Conservation (phyloP, 2,888 invertebrate species). For the Philhelius pedissequus region DNA sequence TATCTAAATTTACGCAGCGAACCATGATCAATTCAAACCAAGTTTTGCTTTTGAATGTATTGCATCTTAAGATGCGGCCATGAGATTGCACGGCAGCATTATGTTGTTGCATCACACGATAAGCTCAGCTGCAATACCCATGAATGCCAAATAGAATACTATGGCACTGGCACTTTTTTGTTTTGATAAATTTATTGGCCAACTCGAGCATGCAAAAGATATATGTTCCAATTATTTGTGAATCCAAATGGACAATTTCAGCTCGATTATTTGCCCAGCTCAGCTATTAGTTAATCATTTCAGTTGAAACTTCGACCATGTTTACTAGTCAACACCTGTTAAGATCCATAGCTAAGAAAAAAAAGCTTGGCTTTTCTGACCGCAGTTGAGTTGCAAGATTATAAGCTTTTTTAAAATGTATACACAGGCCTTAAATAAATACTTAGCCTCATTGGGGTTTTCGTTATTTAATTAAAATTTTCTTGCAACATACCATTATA, state of each 20-base stretch:
- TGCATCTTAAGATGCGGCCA: constrained; percentile 24
- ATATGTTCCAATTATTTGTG: constrained; percentile 19
- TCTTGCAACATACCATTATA: constrained; percentile 8
- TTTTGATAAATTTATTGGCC: neutral
- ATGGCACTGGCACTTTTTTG: neutral
- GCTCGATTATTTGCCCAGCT: constrained; percentile 27
- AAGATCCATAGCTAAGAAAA: neutral
- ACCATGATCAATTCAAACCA: neutral
- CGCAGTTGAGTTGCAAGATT: neutral
- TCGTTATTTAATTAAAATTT: constrained; percentile 44
- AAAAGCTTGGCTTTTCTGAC: neutral
- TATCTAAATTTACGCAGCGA: constrained; percentile 4
- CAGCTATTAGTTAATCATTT: constrained; percentile 39
- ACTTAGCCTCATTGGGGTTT: constrained; percentile 18
- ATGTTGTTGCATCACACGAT: constrained; percentile 38
- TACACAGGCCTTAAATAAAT: constrained; percentile 13
- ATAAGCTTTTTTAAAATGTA: neutral
- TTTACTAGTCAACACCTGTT: constrained; percentile 1
- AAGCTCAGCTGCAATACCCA: constrained; percentile 31
- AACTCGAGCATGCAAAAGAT: neutral
- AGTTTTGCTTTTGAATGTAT: constrained; percentile 19
- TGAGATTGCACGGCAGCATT: neutral
- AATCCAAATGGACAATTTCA: constrained; percentile 27
- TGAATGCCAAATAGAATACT: constrained; percentile 24
- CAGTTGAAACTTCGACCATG: constrained; percentile 9